Evolutionary conservation across 2,113 vertebrate species (phyloP), one percentile per base, ranked within the genome.

Genomic region (Nothoprocta perdicaria): DNA sequence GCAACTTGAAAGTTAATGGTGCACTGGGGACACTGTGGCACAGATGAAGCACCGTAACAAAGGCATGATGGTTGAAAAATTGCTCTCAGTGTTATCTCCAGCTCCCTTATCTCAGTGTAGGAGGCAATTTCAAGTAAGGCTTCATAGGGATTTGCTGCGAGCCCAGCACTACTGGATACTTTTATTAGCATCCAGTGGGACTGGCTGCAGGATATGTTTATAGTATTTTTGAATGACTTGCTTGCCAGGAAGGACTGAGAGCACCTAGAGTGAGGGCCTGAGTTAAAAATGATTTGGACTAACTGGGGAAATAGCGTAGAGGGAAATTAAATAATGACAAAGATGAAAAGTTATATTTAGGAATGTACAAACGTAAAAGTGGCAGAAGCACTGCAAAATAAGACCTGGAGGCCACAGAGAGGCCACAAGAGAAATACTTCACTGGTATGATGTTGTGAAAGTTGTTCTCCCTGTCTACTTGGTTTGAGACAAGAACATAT

Each of bases 51-150:
- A 43, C 74, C 11, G 10, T 81, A 86, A 86, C 78, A 72, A 80
- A 94, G 77, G 88, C 88, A 48, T 43, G 74, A 40, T 84, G 61
- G 46, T 43, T 92, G 78, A 86, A 92, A 93, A 95, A 78, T 21
- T 29, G 48, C 62, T 88, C 73, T 86, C 74, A 57, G 69, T 74
- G 69, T 41, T 57, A 31, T 77, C 72, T 75, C 69, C 83, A 80
- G 3, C 88, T 81, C 52, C 61, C 62, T 88, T 94, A 71, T 84
- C 65, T 88, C 57, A 75, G 21, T 26, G 33, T 83, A 92, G 77
- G 69, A 86, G 55, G 68, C 57, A 86, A 90, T 95, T 95, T 94
- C 46, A 50, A 67, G 57, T 55, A 57, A 75, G 29, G 38, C 84
- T 86, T 78, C 89, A 57, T 7, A 26, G 80, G 57, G 74, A 80